Percentiles rank a stretch among this genome's conserved stretches.
Evolutionary conservation across 1,140 invertebrate genomes (phyloP).

Genomic region (Euura lappo): DNA sequence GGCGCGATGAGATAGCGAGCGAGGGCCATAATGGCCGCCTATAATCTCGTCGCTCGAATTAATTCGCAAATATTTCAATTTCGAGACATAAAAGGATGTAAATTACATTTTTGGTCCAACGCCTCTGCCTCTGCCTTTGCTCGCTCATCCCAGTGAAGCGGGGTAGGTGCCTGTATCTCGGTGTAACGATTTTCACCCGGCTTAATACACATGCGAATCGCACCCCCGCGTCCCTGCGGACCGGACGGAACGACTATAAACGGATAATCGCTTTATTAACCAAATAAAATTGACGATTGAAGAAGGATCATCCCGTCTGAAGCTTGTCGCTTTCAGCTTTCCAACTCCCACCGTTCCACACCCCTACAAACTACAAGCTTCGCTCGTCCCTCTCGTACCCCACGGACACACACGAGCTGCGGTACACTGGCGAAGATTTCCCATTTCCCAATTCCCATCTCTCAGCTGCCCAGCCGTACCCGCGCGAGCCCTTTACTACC

Average conservation of each 20-base stretch:
- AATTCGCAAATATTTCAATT: conserved; percentile 60
- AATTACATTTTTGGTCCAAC: conserved; percentile 62
- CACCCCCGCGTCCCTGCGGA: background rate
- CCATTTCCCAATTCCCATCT: conserved; percentile 23
- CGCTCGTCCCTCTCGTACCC: background rate
- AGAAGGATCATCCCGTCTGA: conserved; percentile 49
- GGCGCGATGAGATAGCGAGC: background rate
- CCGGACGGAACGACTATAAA: conserved; percentile 22
- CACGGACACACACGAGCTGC: background rate
- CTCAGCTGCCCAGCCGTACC: conserved; percentile 10
- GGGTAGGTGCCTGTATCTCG: no score
- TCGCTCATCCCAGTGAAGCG: no score
- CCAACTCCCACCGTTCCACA: background rate
- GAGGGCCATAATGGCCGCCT: background rate
- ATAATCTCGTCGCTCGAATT: conserved; percentile 27
- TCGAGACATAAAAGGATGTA: conserved; percentile 60
- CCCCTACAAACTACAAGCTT: background rate
- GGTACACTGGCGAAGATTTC: background rate
- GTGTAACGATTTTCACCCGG: no score
- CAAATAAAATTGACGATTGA: conserved; percentile 58
- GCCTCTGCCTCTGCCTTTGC: conserved; percentile 27
- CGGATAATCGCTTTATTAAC: conserved; percentile 62
- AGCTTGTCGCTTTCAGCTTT: conserved; percentile 9
- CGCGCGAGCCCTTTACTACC: conserved; percentile 21
- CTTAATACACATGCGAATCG: background rate